Evolutionary conservation across 2,113 vertebrate species (phyloP).

Genomic region (Smithornis capensis): DNA sequence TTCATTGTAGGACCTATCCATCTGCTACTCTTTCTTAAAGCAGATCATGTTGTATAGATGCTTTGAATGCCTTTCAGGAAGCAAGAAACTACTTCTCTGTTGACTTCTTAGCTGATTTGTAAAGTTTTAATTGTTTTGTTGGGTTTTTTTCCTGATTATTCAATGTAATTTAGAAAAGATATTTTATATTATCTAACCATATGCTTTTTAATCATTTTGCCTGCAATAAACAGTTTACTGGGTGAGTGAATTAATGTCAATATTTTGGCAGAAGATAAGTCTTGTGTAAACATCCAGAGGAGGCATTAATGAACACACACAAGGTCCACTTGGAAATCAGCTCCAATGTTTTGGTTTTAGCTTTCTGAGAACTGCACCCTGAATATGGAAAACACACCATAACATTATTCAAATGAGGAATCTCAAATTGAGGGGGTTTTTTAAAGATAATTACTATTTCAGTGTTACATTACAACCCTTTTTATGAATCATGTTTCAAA

Average conservation of each 20-base stretch:
- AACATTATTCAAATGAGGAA: neutral
- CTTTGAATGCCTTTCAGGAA: neutral
- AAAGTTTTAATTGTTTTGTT: neutral
- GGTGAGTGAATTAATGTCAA: neutral
- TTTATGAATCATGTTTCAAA: neutral
- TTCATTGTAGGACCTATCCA: neutral
- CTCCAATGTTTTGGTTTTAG: neutral
- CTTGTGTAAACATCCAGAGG: neutral
- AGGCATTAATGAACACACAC: neutral
- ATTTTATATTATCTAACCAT: neutral
- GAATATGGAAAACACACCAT: neutral
- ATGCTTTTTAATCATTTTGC: neutral
- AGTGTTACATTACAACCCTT: neutral
- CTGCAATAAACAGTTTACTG: neutral
- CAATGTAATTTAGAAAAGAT: neutral
- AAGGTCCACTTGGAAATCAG: neutral
- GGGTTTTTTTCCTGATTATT: neutral
- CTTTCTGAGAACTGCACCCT: neutral
- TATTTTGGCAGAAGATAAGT: neutral
- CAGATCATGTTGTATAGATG: neutral
- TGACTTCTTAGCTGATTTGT: neutral
- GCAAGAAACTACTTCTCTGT: neutral
- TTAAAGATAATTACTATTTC: neutral
- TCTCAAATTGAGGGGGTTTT: neutral
- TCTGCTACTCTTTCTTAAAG: neutral